These are phyloP conservation scores for Tenthredo notha DNA, from an alignment of 2,888 invertebrate genomes.

Conservation along the genomic window DNA sequence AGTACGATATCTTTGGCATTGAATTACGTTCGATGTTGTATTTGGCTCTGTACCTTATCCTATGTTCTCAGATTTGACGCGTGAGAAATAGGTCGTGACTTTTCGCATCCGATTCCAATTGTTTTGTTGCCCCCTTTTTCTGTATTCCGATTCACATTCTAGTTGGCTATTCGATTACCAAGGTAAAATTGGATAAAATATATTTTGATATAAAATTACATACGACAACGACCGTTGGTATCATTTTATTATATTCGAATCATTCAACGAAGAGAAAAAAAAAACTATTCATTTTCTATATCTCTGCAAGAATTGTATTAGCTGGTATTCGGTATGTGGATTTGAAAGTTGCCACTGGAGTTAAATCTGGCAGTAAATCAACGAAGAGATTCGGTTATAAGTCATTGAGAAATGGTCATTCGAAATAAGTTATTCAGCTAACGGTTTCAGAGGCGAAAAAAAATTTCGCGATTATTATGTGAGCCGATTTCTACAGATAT, in stretches of 20 bases:
- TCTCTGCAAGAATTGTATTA: neutral
- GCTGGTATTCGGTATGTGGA: neutral
- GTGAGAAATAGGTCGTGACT: conserved; percentile 47
- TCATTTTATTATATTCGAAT: neutral
- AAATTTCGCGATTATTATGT: neutral
- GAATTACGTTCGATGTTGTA: neutral
- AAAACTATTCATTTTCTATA: neutral
- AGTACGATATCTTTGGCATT: neutral
- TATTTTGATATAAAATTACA: neutral
- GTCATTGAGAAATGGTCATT: neutral
- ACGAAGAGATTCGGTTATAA: neutral
- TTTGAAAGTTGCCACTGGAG: conserved; percentile 1
- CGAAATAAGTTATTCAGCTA: conserved; percentile 25
- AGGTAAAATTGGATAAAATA: neutral
- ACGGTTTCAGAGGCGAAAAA: neutral
- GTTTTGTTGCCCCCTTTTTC: neutral
- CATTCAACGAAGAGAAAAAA: neutral
- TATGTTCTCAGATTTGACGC: conserved; percentile 2
- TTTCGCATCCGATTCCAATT: conserved; percentile 15
- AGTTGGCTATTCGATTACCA: neutral
- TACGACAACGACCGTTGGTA: neutral
- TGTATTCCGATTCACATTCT: neutral
- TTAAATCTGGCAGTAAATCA: neutral
- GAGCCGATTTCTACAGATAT: neutral
- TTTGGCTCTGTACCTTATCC: neutral